Base-by-base conservation (phyloP, 2,888 invertebrate genomes). In the Acanthosepion esculentum region DNA sequence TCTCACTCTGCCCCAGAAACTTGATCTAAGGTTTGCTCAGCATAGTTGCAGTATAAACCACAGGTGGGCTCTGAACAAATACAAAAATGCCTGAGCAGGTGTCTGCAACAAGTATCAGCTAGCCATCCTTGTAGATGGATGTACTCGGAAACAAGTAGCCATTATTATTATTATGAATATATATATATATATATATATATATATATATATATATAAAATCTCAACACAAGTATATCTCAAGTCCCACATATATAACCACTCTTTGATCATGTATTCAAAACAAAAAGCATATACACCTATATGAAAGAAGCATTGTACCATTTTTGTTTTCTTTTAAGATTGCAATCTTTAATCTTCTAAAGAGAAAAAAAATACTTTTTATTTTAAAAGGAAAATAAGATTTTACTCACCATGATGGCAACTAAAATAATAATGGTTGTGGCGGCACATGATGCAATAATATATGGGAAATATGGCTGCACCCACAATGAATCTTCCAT, bases 401-500 rank as follows among this genome's bases (percentile, higher is more conserved):
- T 59, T n/a, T 91, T 48, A 95, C 96, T 95, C 95, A 96, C 96
- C 95, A 96, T 23, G 12, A 96, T 94, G 78, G 95, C 94, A 18
- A 96, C 94, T 64, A 94, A 55, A 20, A 96, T 94, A 23, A 96
- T 78, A 18, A 96, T 94, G 10, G 96, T 18, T 15, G 95, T 95
- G 12, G 95, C 95, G 78, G 96, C 95, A 59, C 95, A 95, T n/a
- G 95, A 96, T 48, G 96, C 96, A 59, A 96, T 95, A 23, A 96
- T 95, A 94, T 96, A 96, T 29, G 96, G 96, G 95, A 96, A 96
- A 91, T 96, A 96, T 33, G 95, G 95, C 95, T 96, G 95, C 93
- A 95, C 95, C 96, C 96, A 96, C 94, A 96, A 94, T n/a, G 96
- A 95, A 20, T 95, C 94, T 59, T 95, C 94, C 23, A 95, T 95